phyloP scores from a whole-genome alignment of 2,888 invertebrate species.

The Drosophila formosana region DNA sequence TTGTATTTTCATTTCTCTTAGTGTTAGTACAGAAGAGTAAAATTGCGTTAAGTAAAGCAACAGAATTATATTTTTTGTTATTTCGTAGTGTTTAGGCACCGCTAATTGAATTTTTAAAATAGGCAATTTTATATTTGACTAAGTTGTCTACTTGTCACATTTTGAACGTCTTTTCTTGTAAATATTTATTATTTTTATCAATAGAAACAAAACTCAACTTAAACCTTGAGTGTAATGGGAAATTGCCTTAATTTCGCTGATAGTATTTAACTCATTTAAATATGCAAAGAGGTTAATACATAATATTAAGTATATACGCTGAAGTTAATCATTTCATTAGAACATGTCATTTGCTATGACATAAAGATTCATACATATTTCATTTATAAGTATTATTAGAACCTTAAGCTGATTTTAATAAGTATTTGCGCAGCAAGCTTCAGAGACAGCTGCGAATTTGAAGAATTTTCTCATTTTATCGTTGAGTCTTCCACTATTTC shows the following conservation, averaged over 20 bases:
- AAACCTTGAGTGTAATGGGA: no score
- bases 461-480: slow-evolving; percentile 1
- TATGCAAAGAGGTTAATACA: not conserved
- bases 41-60: no score
- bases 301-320: not conserved
- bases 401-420: not conserved
- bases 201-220: no score
- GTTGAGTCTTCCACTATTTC: not conserved
- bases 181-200: no score
- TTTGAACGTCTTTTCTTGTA: no score
- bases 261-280: not conserved
- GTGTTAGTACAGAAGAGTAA: no score
- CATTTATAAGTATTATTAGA: not conserved
- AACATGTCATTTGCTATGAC: not conserved
- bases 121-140: no score
- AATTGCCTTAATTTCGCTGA: not conserved
- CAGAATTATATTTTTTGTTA: no score
- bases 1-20: no score
- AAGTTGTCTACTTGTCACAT: no score
- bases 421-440: not conserved
- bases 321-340: not conserved
- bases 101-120: no score
- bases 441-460: not conserved
- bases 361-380: not conserved
- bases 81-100: no score